Base-by-base conservation (phyloP, 2,113 vertebrate species). In the Austrofundulus limnaeus region DNA sequence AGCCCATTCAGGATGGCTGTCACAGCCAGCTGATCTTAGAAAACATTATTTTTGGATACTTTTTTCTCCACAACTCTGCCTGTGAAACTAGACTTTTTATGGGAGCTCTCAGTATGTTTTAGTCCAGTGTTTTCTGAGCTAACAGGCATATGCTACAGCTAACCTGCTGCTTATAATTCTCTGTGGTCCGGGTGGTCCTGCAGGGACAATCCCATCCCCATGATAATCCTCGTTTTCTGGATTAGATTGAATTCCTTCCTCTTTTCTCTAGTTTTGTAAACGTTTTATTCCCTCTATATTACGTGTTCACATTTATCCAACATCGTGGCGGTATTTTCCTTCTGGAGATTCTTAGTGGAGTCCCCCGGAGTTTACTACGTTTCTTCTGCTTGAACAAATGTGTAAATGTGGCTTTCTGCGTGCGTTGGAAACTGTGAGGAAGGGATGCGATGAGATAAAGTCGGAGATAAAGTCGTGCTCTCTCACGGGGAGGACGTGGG, bases 111-210 rank as follows among this genome's bases (percentile, higher is more conserved):
- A 53, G 21, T 3, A 39, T 7, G 11, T 24, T 60, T 57, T 0
- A 31, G 17, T 68, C 50, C 51, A 31, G 43, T 66, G 56, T 60
- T 70, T 45, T n/a, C 43, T 46, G 11, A 56, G 69, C 68, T 61
- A 0, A 7, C 11, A 39, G 78, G 65, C 68, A 53, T 57, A 28
- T 48, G 37, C 31, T 64, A 46, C 66, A 74, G 66, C 69, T 77
- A 63, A 67, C 56, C 78, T 50, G 53, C 75, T 75, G 75, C 24
- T 63, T 2, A 6, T 43, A 76, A 71, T 38, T 61, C 23, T 48
- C 3, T 55, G 23, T 28, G 65, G 45, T 56, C 19, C 11, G 20
- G 70, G 61, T 68, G 46, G 23, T 42, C 82, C 59, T 21, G 47
- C 65, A 67, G 67, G 4, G 64, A 51, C 43, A 43, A 65, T 1